Percentiles rank a stretch among this genome's conserved stretches.
phyloP scores from a whole-genome alignment of 92 coral and sea anemone genomes.

The Bergia puertoricense region DNA sequence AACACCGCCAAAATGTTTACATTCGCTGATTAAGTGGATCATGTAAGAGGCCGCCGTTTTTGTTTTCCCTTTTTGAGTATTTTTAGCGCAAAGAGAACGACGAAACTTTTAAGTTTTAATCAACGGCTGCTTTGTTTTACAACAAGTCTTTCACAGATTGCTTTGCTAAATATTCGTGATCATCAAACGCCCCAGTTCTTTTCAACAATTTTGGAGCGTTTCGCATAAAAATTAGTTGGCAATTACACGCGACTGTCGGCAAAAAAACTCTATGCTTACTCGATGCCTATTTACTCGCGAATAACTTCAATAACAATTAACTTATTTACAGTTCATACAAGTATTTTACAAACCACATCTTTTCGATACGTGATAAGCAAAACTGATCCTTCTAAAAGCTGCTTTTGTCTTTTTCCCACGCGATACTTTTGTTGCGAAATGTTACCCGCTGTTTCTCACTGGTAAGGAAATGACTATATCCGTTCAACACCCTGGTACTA shows the following conservation, averaged over 20 bases:
- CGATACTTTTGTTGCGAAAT: slow-evolving; percentile 17
- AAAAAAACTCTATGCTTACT: not conserved
- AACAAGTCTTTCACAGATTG: not conserved
- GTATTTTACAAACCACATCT: not conserved
- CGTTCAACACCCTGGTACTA: not conserved
- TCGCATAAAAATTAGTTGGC: no score
- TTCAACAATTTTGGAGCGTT: not conserved
- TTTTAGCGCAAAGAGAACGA: not conserved
- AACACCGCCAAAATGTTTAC: slow-evolving; percentile 30
- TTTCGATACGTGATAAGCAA: not conserved
- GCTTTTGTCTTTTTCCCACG: not conserved
- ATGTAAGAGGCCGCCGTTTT: slow-evolving; percentile 10
- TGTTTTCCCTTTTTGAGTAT: not conserved
- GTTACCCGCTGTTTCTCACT: not conserved
- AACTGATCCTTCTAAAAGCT: not conserved
- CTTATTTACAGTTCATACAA: not conserved
- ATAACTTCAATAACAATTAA: slow-evolving; percentile 3
- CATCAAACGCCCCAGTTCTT: not conserved
- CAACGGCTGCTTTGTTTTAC: not conserved
- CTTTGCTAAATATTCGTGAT: not conserved
- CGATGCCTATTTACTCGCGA: not conserved
- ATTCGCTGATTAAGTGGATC: slow-evolving; percentile 17
- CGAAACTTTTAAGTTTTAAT: not conserved
- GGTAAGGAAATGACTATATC: not conserved
- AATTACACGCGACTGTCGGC: not conserved